phyloP scores from a whole-genome alignment of 2,888 invertebrate genomes.

The Rhagium mordax region DNA sequence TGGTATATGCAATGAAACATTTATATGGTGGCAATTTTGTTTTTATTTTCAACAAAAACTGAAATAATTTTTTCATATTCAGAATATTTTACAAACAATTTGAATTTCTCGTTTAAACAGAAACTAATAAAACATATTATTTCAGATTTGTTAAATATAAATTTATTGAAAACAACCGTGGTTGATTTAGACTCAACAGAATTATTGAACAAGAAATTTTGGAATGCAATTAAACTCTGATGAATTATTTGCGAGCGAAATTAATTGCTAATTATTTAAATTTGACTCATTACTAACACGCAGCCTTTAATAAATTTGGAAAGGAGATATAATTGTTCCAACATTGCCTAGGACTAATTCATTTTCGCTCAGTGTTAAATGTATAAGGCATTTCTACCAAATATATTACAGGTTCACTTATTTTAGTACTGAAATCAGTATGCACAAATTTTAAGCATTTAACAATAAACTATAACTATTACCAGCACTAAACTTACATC shows the following conservation, averaged over 20 bases:
- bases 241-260: constrained; percentile 3
- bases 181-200: constrained; percentile 23
- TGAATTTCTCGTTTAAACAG: neutral
- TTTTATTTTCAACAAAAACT: neutral
- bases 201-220: constrained; percentile 31
- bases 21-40: constrained; percentile 27
- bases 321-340: too few species aligned
- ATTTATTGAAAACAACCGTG: constrained; percentile 13
- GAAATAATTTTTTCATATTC: neutral
- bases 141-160: constrained; percentile 14
- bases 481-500: too few species aligned
- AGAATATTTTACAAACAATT: neutral
- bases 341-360: too few species aligned
- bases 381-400: too few species aligned
- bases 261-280: neutral
- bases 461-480: too few species aligned
- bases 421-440: too few species aligned
- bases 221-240: constrained; percentile 20
- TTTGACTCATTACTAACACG: too few species aligned
- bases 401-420: too few species aligned
- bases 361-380: too few species aligned
- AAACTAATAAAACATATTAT: neutral
- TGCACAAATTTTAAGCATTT: too few species aligned
- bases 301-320: too few species aligned
- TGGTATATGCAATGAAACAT: constrained; percentile 30